These are phyloP conservation scores for Campylomormyrus numenius DNA, from an alignment of 2,113 vertebrate genomes.

Conservation along the genomic window DNA sequence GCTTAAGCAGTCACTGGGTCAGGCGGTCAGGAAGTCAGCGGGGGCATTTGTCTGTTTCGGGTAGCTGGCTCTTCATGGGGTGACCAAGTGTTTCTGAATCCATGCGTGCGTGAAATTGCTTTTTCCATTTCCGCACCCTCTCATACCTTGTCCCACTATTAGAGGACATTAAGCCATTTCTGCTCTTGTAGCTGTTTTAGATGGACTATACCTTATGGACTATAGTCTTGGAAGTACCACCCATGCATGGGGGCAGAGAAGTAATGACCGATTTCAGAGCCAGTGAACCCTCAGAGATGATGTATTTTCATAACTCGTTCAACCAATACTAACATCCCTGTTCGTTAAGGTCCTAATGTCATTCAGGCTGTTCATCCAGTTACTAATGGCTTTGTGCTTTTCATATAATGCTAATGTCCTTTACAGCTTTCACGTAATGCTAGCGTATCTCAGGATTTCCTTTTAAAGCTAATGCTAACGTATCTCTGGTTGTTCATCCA, in stretches of 20 bases:
- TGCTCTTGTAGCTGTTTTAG: not conserved
- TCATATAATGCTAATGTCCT: not conserved
- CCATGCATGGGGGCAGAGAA: not conserved
- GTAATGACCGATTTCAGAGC: not conserved
- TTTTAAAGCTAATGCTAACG: not conserved
- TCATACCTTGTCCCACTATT: not conserved
- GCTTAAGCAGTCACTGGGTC: not conserved
- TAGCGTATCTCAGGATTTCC: not conserved
- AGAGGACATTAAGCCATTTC: not conserved
- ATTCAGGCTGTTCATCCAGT: not conserved
- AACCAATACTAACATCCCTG: conserved; percentile 2
- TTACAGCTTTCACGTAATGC: not conserved
- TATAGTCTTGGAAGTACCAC: not conserved
- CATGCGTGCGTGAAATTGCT: conserved; percentile 60
- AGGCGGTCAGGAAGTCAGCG: not conserved
- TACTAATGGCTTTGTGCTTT: not conserved
- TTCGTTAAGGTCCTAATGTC: not conserved
- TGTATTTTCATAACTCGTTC: not conserved
- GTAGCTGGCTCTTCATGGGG: conserved; percentile 34
- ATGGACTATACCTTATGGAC: not conserved
- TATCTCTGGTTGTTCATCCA: not conserved
- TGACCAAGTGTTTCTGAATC: conserved; percentile 40
- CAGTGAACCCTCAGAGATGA: not conserved
- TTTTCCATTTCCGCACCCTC: conserved; percentile 39
- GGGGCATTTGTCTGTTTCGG: not conserved